Base-by-base conservation (phyloP, 2,797 vertebrate genomes). In the Esox lucius region DNA sequence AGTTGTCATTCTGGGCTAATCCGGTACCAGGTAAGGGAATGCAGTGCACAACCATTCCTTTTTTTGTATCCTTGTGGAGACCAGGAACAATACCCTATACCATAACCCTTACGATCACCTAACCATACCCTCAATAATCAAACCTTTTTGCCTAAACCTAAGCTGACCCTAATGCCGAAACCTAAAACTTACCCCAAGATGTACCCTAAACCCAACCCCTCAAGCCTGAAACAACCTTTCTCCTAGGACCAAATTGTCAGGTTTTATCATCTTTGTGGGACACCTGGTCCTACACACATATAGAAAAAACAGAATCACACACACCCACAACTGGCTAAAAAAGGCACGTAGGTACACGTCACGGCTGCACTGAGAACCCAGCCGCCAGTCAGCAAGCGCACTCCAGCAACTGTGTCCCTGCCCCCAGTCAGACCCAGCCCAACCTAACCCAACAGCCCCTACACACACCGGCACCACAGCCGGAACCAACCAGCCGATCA, bases 1-100 rank as follows among this genome's bases (percentile, higher is more conserved):
- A 79, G 5, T 88, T 83, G 78, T 72, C 82, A 73, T 77, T 87
- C 80, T 79, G 83, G 86, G 88, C 81, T 80, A 76, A 90, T 82
- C 80, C 88, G 88, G 87, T 89, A 89, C 84, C 91, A 94, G 92
- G 90, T 94, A 92, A 94, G 86, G 84, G 15, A 7, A 8, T 22
- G 56, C 56, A 26, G 7, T 9, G 8, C 53, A 2, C 51, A 33
- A n/a, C n/a, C n/a, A n/a, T n/a, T n/a, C 5, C 33, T 33, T 39
- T 39, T 35, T 39, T 8, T 5, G 7, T 39, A 39, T 39, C 5
- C 35, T 39, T 39, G 35, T 39, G 35, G 35, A 5, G 35, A 39
- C 4, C 4, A 39, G 35, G 4, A 39, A 1, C 35, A 8, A 39
- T 33, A 33, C 33, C 5, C 33, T 33, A 33, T 39, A 39, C 35